Conservation (phyloP, 1,140 invertebrate species). For the Proctacanthus coquilletti region DNA sequence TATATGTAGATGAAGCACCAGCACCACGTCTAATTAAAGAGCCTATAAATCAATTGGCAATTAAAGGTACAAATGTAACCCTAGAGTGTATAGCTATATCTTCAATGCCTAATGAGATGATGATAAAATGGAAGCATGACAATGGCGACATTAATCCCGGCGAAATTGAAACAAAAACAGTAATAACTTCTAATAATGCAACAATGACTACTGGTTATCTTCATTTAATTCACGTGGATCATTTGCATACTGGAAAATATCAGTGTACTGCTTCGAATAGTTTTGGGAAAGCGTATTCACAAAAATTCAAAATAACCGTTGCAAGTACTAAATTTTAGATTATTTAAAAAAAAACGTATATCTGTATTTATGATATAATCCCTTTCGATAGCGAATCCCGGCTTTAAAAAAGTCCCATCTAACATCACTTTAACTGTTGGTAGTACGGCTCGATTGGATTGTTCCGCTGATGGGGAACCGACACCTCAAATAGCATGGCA, state of each 20-base stretch:
- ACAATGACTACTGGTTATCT: conserved; percentile 49
- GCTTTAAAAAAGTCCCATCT: conserved; percentile 68
- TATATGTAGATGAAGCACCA: conserved; percentile 53
- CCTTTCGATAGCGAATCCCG: conserved; percentile 56
- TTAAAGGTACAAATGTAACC: conserved; percentile 70
- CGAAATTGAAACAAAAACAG: conserved; percentile 4
- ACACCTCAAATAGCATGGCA: conserved; percentile 79
- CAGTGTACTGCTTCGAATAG: conserved; percentile 85
- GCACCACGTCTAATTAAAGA: conserved; percentile 72
- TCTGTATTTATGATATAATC: conserved; percentile 11
- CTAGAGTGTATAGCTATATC: conserved; percentile 64
- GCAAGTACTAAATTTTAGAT: conserved; percentile 36
- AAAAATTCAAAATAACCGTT: conserved; percentile 71
- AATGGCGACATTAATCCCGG: conserved; percentile 44
- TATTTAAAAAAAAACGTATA: not conserved
- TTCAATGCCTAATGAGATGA: conserved; percentile 42
- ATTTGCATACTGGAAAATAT: conserved; percentile 70
- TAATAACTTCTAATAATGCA: conserved; percentile 32
- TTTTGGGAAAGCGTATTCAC: conserved; percentile 80
- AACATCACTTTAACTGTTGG: conserved; percentile 75
- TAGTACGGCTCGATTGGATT: conserved; percentile 74
- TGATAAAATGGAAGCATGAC: conserved; percentile 80
- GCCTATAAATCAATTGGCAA: conserved; percentile 61
- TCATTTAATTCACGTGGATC: conserved; percentile 51
- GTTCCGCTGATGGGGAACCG: conserved; percentile 79